Conservation (phyloP, 2,113 vertebrate species). For the Aegotheles bennettii region DNA sequence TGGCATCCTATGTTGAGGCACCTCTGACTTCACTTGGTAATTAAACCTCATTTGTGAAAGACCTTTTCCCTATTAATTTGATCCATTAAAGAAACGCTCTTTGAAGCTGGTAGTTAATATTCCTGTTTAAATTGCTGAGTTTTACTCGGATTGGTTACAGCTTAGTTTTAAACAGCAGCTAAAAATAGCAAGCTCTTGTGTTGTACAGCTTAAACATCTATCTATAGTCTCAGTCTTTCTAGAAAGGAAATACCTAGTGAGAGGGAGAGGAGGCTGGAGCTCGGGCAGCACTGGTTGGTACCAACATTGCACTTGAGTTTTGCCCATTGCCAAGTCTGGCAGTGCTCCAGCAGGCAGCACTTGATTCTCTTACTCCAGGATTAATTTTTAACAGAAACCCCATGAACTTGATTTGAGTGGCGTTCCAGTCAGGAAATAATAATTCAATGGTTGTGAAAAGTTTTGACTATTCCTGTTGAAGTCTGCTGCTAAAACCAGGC, state of each 20-base stretch:
- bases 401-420: background rate
- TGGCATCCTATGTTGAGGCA: conserved; percentile 3
- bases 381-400: background rate
- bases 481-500: background rate
- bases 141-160: conserved; percentile 58
- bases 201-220: conserved; percentile 39
- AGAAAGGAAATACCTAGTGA: background rate
- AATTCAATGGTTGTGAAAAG: background rate
- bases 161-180: conserved; percentile 54
- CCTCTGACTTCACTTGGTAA: conserved; percentile 49
- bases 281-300: background rate
- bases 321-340: background rate
- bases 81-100: conserved; percentile 31
- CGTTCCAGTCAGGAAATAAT: accelerated
- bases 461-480: background rate
- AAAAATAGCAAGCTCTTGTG: conserved; percentile 42
- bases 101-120: conserved; percentile 59
- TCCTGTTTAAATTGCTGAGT: conserved; percentile 41
- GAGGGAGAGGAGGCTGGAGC: background rate
- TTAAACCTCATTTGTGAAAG: conserved; percentile 42
- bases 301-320: background rate
- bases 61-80: conserved; percentile 58
- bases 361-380: background rate
- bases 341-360: background rate
- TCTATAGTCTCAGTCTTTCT: conserved; percentile 44